A percentile compares a stretch with the other conserved stretches of the same genome.
Evolutionary conservation across 1,140 invertebrate species (phyloP).

Genomic region (Thaumatotibia leucotreta): DNA sequence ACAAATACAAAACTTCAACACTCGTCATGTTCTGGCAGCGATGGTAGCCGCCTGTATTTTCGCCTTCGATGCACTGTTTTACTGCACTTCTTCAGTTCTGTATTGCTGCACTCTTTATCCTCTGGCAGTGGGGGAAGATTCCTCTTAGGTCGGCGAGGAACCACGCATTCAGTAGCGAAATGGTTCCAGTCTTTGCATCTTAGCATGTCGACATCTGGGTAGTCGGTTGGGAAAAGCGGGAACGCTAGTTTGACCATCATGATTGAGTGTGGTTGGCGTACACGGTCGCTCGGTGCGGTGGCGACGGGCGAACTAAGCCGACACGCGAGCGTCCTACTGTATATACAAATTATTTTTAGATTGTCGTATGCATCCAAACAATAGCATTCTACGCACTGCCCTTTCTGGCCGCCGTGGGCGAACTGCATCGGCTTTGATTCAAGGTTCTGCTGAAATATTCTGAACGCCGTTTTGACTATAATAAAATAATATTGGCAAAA

Average conservation of each 20-base stretch:
- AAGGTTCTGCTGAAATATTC: background rate
- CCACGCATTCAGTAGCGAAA: slow-evolving; percentile 51
- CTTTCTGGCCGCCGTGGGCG: background rate
- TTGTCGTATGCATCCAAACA: slow-evolving; percentile 12
- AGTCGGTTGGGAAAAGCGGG: slow-evolving; percentile 31
- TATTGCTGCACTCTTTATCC: slow-evolving; percentile 57
- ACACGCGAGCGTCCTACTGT: background rate
- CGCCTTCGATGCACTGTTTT: slow-evolving; percentile 38
- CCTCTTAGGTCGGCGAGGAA: slow-evolving; percentile 47
- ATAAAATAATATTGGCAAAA: no score
- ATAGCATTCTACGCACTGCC: slow-evolving; percentile 9
- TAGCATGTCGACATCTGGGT: slow-evolving; percentile 58
- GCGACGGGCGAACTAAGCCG: slow-evolving; percentile 35
- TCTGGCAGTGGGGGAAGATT: slow-evolving; percentile 56
- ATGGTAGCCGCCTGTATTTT: slow-evolving; percentile 46
- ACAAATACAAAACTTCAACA: slow-evolving; percentile 34
- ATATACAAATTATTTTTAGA: slow-evolving; percentile 20
- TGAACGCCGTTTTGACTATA: background rate
- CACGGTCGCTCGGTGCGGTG: slow-evolving; percentile 33
- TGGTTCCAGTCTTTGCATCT: slow-evolving; percentile 47
- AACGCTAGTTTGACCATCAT: slow-evolving; percentile 58
- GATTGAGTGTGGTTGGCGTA: slow-evolving; percentile 23
- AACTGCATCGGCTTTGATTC: background rate
- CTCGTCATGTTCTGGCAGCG: slow-evolving; percentile 56
- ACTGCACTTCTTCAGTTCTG: slow-evolving; percentile 42